phyloP scores from a whole-genome alignment of 2,888 invertebrate genomes.

The Agonopterix heracliana region DNA sequence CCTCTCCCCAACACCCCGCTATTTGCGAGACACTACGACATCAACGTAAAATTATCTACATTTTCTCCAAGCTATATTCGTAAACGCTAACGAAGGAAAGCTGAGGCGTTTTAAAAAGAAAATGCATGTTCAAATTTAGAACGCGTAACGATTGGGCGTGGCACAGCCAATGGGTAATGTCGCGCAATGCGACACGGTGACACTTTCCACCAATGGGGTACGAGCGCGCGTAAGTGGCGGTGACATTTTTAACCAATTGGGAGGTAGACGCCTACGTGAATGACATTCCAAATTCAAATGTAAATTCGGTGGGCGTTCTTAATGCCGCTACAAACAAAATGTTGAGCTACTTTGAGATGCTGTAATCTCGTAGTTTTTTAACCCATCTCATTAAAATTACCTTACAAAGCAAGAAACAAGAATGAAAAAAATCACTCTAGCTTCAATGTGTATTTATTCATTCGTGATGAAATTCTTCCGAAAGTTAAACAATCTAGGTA shows the following conservation, averaged over 20 bases:
- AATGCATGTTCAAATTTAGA: conserved; percentile 29
- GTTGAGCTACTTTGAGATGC: too few species aligned
- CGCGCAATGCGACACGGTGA: conserved; percentile 67
- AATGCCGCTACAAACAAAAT: too few species aligned
- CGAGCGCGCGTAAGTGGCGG: conserved; percentile 39
- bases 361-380: too few species aligned
- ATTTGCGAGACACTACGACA: conserved; percentile 28
- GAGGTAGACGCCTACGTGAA: conserved; percentile 40
- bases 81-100: not conserved
- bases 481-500: too few species aligned
- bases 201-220: conserved; percentile 59
- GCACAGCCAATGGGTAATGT: conserved; percentile 56
- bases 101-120: not conserved
- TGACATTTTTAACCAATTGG: conserved; percentile 62
- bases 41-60: not conserved
- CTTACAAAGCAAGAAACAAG: too few species aligned
- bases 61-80: conserved; percentile 1
- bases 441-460: too few species aligned
- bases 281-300: conserved; percentile 6
- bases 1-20: conserved; percentile 18
- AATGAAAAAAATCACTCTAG: too few species aligned
- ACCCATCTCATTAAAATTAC: too few species aligned
- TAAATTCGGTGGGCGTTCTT: conserved; percentile 1
- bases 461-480: too few species aligned
- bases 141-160: conserved; percentile 45